Conservation (phyloP, 2,797 vertebrate species). For the Hyperoplus lanceolatus region DNA sequence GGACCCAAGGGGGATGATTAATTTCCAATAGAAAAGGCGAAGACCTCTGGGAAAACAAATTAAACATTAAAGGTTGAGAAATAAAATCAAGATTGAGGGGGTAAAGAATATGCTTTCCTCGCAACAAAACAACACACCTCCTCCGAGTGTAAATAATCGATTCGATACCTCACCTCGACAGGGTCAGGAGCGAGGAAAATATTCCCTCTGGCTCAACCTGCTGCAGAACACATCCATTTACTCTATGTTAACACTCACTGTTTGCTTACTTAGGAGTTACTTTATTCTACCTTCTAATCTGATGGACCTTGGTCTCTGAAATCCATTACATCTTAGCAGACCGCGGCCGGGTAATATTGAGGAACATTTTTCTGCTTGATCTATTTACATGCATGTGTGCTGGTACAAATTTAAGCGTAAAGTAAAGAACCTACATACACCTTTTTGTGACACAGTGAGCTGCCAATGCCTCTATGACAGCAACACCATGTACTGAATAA, state of each 20-base stretch:
- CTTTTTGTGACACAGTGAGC: not conserved
- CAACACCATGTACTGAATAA: not conserved
- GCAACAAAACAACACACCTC: constrained; percentile 22
- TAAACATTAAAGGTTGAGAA: constrained; percentile 33
- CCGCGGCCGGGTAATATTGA: constrained; percentile 24
- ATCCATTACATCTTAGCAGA: constrained; percentile 22
- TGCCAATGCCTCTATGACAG: not conserved
- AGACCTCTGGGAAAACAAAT: constrained; percentile 60
- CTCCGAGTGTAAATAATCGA: constrained; percentile 61
- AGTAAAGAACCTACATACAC: constrained; percentile 24
- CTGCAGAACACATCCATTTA: constrained; percentile 33
- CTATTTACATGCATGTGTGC: constrained; percentile 21
- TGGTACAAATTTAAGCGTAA: constrained; percentile 23
- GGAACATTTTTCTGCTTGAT: constrained; percentile 61
- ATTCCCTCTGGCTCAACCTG: constrained; percentile 37
- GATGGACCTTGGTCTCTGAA: constrained; percentile 12
- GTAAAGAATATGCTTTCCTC: not conserved
- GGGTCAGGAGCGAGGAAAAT: constrained; percentile 46
- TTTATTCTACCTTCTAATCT: constrained; percentile 21
- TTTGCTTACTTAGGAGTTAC: constrained; percentile 19
- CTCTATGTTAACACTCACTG: constrained; percentile 34
- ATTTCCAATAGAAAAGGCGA: constrained; percentile 21
- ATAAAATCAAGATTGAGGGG: constrained; percentile 18
- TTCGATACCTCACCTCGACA: constrained; percentile 14
- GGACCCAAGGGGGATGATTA: constrained; percentile 18